Percentiles rank a stretch among this genome's conserved stretches.
phyloP scores from a whole-genome alignment of 2,797 vertebrate species.

The Melanotaenia trifasciata region DNA sequence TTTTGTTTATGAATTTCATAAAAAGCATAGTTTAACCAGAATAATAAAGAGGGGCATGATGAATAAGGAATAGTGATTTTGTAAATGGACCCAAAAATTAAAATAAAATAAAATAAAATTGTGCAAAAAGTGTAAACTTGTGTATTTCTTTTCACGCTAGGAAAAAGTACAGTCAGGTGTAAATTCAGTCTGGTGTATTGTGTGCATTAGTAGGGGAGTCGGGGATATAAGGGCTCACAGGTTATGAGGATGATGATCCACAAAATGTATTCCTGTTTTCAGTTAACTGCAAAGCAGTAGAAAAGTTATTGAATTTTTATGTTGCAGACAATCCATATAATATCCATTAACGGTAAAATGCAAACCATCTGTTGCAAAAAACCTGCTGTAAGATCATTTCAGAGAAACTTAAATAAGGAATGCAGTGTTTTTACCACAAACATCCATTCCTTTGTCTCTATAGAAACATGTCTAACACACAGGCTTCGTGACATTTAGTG shows the following conservation, averaged over 20 bases:
- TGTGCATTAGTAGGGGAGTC: not conserved
- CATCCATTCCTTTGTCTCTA: not conserved
- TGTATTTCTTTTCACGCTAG: not conserved
- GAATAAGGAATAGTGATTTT: not conserved
- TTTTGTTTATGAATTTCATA: not conserved
- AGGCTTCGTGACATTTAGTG: conserved; percentile 51
- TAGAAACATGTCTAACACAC: conserved; percentile 8
- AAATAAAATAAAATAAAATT: conserved; percentile 1
- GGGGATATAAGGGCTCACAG: not conserved
- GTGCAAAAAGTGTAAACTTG: not conserved
- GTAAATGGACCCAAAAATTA: not conserved
- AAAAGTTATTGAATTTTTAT: not conserved
- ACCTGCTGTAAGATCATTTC: not conserved
- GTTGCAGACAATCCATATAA: not conserved
- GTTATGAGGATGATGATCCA: conserved; percentile 16
- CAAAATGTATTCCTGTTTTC: conserved; percentile 1
- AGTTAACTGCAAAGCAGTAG: conserved; percentile 5
- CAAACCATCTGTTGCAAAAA: conserved; percentile 5
- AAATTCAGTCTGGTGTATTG: not conserved
- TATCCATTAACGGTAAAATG: conserved; percentile 9
- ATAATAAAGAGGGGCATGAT: not conserved
- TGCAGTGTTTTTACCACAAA: not conserved
- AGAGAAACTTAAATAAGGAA: not conserved
- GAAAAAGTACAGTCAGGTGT: not conserved
- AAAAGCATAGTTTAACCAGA: not conserved